A percentile compares a stretch with the other conserved stretches of the same genome.
These are phyloP conservation scores for Cloeon dipterum DNA, from an alignment of 2,888 invertebrate species.

Conservation along the genomic window DNA sequence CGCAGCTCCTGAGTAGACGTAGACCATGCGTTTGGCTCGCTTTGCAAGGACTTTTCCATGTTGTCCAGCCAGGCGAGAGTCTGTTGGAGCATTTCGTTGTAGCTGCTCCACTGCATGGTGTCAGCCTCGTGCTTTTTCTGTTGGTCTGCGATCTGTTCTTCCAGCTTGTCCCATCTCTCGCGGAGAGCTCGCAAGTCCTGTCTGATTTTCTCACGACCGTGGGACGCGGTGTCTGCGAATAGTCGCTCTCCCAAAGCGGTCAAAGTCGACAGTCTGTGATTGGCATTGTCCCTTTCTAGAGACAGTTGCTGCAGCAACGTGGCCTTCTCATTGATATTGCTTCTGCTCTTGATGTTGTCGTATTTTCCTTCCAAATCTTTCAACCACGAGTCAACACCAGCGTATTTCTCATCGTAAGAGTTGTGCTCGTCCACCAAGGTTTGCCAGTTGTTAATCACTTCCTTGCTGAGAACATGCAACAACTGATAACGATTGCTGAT, in stretches of 20 bases:
- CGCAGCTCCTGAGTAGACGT: constrained; percentile 65
- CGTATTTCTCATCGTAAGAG: constrained; percentile 47
- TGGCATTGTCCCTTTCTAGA: constrained; percentile 64
- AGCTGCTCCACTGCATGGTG: constrained; percentile 58
- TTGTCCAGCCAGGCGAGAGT: constrained; percentile 66
- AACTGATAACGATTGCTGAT: constrained; percentile 71
- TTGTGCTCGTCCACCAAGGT: constrained; percentile 63
- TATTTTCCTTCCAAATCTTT: constrained; percentile 50
- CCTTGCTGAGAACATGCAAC: constrained; percentile 57
- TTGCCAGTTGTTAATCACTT: constrained; percentile 65
- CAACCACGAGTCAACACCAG: constrained; percentile 55
- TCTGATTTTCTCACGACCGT: constrained; percentile 74
- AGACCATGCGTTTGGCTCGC: constrained; percentile 44
- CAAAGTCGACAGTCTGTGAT: constrained; percentile 48
- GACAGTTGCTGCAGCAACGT: constrained; percentile 46
- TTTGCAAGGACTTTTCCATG: constrained; percentile 53
- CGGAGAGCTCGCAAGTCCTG: constrained; percentile 56
- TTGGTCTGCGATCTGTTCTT: constrained; percentile 58
- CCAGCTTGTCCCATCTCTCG: constrained; percentile 66
- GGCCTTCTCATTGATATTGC: constrained; percentile 35
- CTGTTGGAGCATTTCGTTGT: constrained; percentile 66
- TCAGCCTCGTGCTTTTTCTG: constrained; percentile 71
- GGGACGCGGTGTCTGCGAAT: constrained; percentile 78
- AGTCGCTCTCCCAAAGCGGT: constrained; percentile 66
- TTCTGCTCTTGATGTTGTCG: constrained; percentile 26